Conservation (phyloP, 2,888 invertebrate genomes). For the Galerucella pusilla region DNA sequence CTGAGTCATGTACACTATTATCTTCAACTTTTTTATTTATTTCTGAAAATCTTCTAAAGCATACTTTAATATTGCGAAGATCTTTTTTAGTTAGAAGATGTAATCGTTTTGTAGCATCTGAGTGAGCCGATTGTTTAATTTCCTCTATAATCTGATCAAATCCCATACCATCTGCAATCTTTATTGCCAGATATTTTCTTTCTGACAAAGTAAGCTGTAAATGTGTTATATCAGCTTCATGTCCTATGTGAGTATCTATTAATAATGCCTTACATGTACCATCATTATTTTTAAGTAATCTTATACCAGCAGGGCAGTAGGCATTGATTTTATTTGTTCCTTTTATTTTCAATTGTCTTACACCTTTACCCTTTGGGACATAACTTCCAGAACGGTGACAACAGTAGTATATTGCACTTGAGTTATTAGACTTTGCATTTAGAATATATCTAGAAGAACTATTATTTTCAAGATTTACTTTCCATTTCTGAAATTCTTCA, state of each 20-base stretch:
- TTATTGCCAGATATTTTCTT: slow-evolving; percentile 33
- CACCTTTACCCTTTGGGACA: slow-evolving; percentile 26
- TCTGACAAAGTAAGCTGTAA: slow-evolving; percentile 26
- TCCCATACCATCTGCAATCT: slow-evolving; percentile 38
- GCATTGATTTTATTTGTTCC: slow-evolving; percentile 39
- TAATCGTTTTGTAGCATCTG: slow-evolving; percentile 23
- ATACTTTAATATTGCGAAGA: slow-evolving; percentile 32
- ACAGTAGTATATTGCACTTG: slow-evolving; percentile 9
- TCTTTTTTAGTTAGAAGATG: slow-evolving; percentile 36
- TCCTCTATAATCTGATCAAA: slow-evolving; percentile 22
- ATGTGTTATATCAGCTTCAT: slow-evolving; percentile 31
- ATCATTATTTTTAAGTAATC: background rate
- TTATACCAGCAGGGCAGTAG: slow-evolving; percentile 35
- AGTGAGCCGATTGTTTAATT: background rate
- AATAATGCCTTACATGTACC: slow-evolving; percentile 7
- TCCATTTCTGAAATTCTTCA: slow-evolving; percentile 26
- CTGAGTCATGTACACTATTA: no score
- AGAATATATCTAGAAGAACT: slow-evolving; percentile 20
- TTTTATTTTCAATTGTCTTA: slow-evolving; percentile 36
- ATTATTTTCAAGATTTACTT: slow-evolving; percentile 20
- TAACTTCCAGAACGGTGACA: slow-evolving; percentile 41
- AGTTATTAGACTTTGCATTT: slow-evolving; percentile 6
- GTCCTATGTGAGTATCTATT: slow-evolving; percentile 28
- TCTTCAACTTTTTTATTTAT: background rate
- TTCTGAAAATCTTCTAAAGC: slow-evolving; percentile 7